Conservation (phyloP, 2,888 invertebrate genomes). For the Polymixis flavicincta region DNA sequence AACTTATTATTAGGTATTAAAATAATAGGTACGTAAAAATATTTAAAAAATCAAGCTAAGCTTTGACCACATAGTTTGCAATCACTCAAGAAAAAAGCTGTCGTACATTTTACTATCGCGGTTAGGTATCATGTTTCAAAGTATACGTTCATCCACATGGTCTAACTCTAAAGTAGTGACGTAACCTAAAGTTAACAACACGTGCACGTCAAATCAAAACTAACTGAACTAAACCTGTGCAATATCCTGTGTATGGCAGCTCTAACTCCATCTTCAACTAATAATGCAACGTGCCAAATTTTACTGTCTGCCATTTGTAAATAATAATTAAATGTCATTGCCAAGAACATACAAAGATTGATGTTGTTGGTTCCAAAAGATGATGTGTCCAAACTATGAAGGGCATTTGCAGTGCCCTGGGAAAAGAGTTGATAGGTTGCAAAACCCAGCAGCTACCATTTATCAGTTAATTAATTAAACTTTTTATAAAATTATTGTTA, state of each 20-base stretch:
- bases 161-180: not conserved
- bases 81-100: not conserved
- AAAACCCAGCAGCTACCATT: not conserved
- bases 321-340: constrained; percentile 17
- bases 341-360: not conserved
- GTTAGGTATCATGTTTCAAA: not conserved
- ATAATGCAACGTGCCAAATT: constrained; percentile 14
- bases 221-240: constrained; percentile 22
- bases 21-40: no score
- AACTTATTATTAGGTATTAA: no score
- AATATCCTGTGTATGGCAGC: constrained; percentile 33
- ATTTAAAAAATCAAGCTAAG: no score
- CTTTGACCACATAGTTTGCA: no score
- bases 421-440: not conserved
- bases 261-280: constrained; percentile 17
- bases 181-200: not conserved
- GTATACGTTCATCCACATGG: not conserved
- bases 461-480: no score
- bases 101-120: no score
- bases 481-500: no score
- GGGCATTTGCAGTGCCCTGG: not conserved
- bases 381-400: not conserved
- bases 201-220: constrained; percentile 11
- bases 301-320: not conserved
- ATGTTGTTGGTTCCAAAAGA: not conserved